phyloP scores from a whole-genome alignment of 2,888 invertebrate species.

The Ennomos fuscantarius region DNA sequence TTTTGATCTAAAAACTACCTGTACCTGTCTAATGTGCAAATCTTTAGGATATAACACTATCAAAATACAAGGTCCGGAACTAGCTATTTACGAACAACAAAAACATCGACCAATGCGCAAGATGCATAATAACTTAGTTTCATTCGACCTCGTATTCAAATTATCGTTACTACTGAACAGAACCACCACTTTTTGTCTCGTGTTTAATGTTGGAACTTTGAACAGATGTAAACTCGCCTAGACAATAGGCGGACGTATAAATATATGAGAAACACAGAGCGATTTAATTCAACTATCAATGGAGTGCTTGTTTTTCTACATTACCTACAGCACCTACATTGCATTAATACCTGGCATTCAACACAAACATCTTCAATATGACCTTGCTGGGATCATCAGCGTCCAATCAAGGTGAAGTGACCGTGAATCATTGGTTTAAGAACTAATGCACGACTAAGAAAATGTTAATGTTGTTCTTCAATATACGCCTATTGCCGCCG shows the following conservation, averaged over 20 bases:
- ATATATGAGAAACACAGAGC: slow-evolving; percentile 65
- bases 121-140: slow-evolving; percentile 43
- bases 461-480: slow-evolving; percentile 36
- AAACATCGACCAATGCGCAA: slow-evolving; percentile 34
- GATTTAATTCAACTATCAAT: slow-evolving; percentile 52
- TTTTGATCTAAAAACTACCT: background rate
- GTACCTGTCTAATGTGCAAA: background rate
- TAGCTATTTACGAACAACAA: slow-evolving; percentile 22
- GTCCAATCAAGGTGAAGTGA: slow-evolving; percentile 54
- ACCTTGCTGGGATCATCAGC: slow-evolving; percentile 59
- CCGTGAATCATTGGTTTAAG: slow-evolving; percentile 65
- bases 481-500: slow-evolving; percentile 25
- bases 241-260: slow-evolving; percentile 75
- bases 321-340: slow-evolving; percentile 1
- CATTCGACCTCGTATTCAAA: slow-evolving; percentile 59
- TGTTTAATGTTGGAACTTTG: slow-evolving; percentile 48
- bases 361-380: slow-evolving; percentile 35
- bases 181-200: slow-evolving; percentile 50
- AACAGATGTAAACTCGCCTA: slow-evolving; percentile 47
- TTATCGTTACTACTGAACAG: slow-evolving; percentile 54
- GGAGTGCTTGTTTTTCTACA: slow-evolving; percentile 45
- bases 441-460: slow-evolving; percentile 51
- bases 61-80: slow-evolving; percentile 15
- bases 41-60: slow-evolving; percentile 7
- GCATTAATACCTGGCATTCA: slow-evolving; percentile 15